Percentiles rank a stretch among this genome's conserved stretches.
Conservation (phyloP, 2,113 vertebrate genomes). For the Electrona antarctica region DNA sequence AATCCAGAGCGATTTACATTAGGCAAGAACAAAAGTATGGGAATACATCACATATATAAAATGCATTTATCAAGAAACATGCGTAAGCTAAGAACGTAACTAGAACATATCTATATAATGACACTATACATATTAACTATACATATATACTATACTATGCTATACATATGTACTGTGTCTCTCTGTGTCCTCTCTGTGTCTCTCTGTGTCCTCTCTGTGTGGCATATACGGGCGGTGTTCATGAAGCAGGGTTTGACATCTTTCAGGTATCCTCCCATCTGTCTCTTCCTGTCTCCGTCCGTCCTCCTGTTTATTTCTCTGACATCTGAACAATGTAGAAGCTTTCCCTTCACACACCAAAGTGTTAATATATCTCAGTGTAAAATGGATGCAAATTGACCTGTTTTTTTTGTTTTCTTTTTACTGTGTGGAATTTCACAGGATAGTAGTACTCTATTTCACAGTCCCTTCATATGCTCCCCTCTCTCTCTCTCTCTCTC, state of each 20-base stretch:
- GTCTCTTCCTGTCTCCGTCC: not conserved
- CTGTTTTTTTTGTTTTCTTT: no score
- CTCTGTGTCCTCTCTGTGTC: no score
- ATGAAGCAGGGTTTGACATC: not conserved
- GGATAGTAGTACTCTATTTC: constrained; percentile 12
- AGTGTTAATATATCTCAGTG: not conserved
- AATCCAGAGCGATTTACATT: no score
- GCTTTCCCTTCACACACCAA: not conserved
- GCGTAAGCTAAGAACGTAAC: no score
- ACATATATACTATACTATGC: no score
- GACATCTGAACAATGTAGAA: not conserved
- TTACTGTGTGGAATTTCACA: not conserved
- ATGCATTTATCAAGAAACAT: no score
- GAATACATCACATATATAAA: no score
- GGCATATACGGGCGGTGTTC: not conserved
- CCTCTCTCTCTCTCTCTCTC: constrained; percentile 22
- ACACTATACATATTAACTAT: no score
- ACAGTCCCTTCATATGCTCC: constrained; percentile 35
- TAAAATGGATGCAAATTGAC: no score
- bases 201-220: not conserved
- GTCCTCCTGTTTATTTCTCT: not conserved
- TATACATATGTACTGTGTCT: no score
- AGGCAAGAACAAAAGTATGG: no score
- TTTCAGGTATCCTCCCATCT: not conserved
- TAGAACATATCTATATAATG: no score